Conservation (phyloP, 2,113 vertebrate genomes). For the Puffinus mauretanicus region DNA sequence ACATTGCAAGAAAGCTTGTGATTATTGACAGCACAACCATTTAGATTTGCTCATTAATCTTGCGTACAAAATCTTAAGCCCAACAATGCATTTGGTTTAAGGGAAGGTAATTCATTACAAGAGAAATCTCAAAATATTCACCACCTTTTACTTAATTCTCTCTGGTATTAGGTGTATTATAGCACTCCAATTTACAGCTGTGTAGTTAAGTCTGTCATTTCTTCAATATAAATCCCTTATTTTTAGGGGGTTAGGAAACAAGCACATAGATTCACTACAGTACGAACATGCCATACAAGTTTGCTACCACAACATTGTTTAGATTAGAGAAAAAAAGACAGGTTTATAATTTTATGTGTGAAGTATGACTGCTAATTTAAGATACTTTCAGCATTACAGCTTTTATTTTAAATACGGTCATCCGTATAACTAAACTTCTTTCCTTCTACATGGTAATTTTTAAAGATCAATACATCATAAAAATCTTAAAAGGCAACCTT, state of each 20-base stretch:
- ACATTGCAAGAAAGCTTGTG: neutral
- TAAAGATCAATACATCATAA: neutral
- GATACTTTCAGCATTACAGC: neutral
- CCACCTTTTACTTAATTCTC: neutral
- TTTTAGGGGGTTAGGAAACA: neutral
- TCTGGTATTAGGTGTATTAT: neutral
- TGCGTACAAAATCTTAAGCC: neutral
- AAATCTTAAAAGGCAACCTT: neutral
- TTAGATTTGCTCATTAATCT: constrained; percentile 40
- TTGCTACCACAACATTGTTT: neutral
- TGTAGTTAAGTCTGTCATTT: neutral
- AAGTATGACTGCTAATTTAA: neutral
- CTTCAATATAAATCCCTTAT: neutral
- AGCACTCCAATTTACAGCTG: neutral
- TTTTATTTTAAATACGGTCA: neutral
- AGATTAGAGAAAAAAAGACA: neutral
- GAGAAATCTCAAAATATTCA: neutral
- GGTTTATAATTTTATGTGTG: no score
- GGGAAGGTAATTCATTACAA: neutral
- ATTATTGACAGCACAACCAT: constrained; percentile 28
- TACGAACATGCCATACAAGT: neutral
- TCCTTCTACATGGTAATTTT: neutral
- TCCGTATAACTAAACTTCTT: neutral
- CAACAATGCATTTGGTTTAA: neutral
- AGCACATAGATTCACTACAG: neutral